Base-by-base conservation (phyloP, 1,140 invertebrate genomes). In the Sycobia sp. region DNA sequence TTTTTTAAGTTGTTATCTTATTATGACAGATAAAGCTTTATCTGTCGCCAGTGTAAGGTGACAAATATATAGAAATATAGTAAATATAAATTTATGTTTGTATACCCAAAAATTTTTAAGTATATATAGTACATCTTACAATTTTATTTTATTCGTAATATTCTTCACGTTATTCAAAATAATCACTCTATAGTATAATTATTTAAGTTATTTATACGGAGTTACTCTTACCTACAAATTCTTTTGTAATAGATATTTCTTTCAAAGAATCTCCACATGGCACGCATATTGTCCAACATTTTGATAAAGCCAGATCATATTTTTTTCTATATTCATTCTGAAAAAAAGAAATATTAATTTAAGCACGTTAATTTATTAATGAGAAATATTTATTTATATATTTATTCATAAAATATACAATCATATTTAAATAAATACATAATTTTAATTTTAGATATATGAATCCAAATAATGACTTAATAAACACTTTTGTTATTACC, bases 241-340 rank as follows among this genome's bases (percentile, higher is more conserved):
- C 54, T 36, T 71, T 67, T 11, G 63, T 67, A 43, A 73, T 67
- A 23, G 43, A 54, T 29, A 69, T 20, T 14, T 67, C 67, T 41
- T 64, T 59, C 25, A 71, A 34, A n/a, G 65, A 67, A 41, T 65
- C 46, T 32, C 41, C 43, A 43, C 43, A 60, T 16, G 70, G 70
- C 4, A 73, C 64, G 23, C 71, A 73, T 32, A 73, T 72, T 13
- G 56, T 70, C 69, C 70, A 73, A 38, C 69, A 69, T 55, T 71
- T 73, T 2, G 65, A 39, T 43, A 72, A 23, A 1, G 70, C 67
- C 9, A 50, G 38, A 43, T 71, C 67, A 58, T 71, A 71, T 62
- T 71, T 72, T 51, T 55, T 56, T 47, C 63, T 66, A 27, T 61
- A 71, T 51, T 69, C 58, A 29, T 70, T 67, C 72, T 73, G 49